phyloP scores from a whole-genome alignment of 1,140 invertebrate species.

The Hyposmocoma kahamanoa region DNA sequence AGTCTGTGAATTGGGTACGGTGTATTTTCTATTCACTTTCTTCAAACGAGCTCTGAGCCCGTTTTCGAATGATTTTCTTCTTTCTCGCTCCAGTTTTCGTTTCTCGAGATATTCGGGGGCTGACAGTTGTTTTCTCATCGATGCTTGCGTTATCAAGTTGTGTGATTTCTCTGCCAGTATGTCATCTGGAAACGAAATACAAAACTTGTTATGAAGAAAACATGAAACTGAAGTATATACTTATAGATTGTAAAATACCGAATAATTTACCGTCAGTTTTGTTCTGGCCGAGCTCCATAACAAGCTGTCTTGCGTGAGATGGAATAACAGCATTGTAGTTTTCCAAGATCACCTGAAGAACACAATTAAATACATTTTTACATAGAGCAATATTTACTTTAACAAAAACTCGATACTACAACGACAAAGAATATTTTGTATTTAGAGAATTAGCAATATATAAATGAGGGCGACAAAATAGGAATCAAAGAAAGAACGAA shows the following conservation, averaged over 20 bases:
- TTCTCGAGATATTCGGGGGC: constrained; percentile 94
- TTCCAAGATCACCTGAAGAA: constrained; percentile 91
- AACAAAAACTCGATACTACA: too few relatives aligned
- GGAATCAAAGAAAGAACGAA: too few relatives aligned
- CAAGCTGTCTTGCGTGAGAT: constrained; percentile 91
- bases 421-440: too few relatives aligned
- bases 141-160: constrained; percentile 71
- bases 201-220: background rate
- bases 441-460: too few relatives aligned
- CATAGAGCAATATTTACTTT: too few relatives aligned
- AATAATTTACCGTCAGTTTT: constrained; percentile 76
- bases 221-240: background rate
- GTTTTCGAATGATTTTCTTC: constrained; percentile 79
- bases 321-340: constrained; percentile 96
- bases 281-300: constrained; percentile 93
- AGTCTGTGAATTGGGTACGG: constrained; percentile 32
- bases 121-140: constrained; percentile 83
- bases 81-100: constrained; percentile 80
- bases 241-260: background rate
- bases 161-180: constrained; percentile 69
- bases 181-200: constrained; percentile 54
- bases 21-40: constrained; percentile 56
- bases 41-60: constrained; percentile 75
- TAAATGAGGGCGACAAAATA: too few relatives aligned
- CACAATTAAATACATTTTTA: too few relatives aligned